phyloP scores from a whole-genome alignment of 2,888 invertebrate genomes.

The Schizaphis graminum region DNA sequence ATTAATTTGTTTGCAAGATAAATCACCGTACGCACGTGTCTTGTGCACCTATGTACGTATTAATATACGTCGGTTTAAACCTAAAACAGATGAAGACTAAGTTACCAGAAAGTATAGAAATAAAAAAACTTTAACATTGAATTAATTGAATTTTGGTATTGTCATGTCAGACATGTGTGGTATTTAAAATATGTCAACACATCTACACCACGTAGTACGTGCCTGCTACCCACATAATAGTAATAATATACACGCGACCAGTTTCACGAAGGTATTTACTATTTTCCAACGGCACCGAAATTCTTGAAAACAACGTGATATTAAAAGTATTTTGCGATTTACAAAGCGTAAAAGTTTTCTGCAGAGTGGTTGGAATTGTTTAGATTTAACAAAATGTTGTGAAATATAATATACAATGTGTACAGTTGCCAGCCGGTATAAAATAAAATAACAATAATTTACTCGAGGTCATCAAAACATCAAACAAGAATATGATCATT shows the following conservation, averaged over 20 bases:
- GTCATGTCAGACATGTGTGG: background rate
- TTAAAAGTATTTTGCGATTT: background rate
- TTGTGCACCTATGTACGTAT: background rate
- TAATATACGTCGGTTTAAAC: background rate
- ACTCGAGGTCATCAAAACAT: background rate
- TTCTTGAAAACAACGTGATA: background rate
- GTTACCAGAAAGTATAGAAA: background rate
- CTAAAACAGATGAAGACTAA: background rate
- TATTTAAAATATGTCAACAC: conserved; percentile 8
- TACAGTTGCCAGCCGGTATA: background rate
- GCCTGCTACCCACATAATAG: background rate
- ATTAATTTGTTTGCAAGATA: background rate
- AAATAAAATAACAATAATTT: background rate
- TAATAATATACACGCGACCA: background rate
- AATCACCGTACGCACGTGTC: background rate
- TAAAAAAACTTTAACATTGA: background rate
- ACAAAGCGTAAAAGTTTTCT: background rate
- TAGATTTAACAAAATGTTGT: background rate
- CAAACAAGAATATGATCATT: background rate
- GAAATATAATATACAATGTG: background rate
- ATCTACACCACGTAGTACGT: background rate
- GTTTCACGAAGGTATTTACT: background rate
- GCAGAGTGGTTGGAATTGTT: background rate
- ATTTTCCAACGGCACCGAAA: background rate
- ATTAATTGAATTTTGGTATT: background rate